Evolutionary conservation across 2,888 invertebrate genomes (phyloP).

Genomic region (Amiota minor): DNA sequence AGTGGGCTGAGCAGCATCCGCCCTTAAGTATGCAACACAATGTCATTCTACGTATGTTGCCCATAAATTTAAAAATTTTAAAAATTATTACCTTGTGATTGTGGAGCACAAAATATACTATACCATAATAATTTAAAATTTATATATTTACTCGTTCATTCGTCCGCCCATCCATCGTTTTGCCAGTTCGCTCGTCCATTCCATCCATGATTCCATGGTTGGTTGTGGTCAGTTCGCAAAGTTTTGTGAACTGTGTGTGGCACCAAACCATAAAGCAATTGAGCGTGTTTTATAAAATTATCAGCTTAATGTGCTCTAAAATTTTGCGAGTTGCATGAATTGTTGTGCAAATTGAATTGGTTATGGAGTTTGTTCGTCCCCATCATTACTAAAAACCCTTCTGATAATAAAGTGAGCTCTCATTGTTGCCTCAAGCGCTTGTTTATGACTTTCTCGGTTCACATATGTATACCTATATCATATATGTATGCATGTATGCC

Average conservation of each 20-base stretch:
- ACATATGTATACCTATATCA: too few species aligned
- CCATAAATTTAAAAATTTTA: constrained; percentile 49
- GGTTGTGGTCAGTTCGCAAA: constrained; percentile 14
- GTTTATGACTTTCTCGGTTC: background rate
- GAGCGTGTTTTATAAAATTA: constrained; percentile 46
- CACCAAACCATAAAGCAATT: background rate
- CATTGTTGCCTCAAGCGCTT: background rate
- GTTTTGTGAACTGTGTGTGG: background rate
- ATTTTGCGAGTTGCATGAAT: constrained; percentile 42
- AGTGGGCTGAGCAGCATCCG: too few species aligned
- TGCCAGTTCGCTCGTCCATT: background rate
- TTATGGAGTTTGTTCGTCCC: background rate
- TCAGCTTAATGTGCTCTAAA: constrained; percentile 54
- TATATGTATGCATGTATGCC: background rate
- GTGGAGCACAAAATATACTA: constrained; percentile 53
- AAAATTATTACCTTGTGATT: constrained; percentile 60
- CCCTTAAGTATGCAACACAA: too few species aligned
- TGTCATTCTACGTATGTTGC: background rate
- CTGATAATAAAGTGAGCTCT: too few species aligned
- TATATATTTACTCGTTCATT: constrained; percentile 45
- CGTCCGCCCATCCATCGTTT: background rate
- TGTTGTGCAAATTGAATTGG: constrained; percentile 25
- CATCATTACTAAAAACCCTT: too few species aligned
- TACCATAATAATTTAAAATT: constrained; percentile 52
- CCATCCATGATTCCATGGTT: background rate